Base-by-base conservation (phyloP, 2,113 vertebrate genomes). In the Promerops cafer region DNA sequence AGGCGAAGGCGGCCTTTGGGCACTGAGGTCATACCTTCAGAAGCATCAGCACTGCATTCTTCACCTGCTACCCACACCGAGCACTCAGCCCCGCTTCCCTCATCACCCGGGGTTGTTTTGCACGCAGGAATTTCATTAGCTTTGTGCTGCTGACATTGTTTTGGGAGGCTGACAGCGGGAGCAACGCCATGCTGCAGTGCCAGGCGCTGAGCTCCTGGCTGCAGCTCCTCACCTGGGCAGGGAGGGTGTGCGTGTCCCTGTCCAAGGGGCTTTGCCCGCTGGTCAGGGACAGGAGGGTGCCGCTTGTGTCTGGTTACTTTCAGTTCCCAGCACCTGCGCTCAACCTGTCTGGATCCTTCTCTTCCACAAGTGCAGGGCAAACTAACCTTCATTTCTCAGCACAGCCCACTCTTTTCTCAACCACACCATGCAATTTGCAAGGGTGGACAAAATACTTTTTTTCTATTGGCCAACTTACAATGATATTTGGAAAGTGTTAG, bases 381-480 rank as follows among this genome's bases (percentile, higher is more conserved):
- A 63, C 28, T 45, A 75, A 61, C 20, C 37, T 75, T 47, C 1
- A 2, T 19, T 78, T 71, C 52, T 56, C 5, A 61, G 21, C 37
- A 40, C n/a, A 63, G 6, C 15, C 14, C 57, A 11, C 5, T 70
- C 59, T 87, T 39, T 57, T 31, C 72, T 42, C 27, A 63, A 11
- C 72, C 0, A 0, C 17, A 30, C 7, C 0, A 0, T 3, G 10
- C 13, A 22, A 45, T 37, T 13, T 23, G 24, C 74, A 35, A 88
- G n/a, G 52, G 77, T 6, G 14, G 33, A 40, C 0, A 0, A 53
- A 37, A 20, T 23, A n/a, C 57, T 76, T 82, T 74, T n/a, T 27
- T 47, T 39, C 56, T 1, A 1, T 65, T 21, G 59, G 44, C 69
- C 30, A 33, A 50, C 28, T 64, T 78, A 61, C 2, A 1, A 10